A percentile compares a stretch with the other conserved stretches of the same genome.
Conservation (phyloP, 23 tunicate genomes). For the Styela plicata region DNA sequence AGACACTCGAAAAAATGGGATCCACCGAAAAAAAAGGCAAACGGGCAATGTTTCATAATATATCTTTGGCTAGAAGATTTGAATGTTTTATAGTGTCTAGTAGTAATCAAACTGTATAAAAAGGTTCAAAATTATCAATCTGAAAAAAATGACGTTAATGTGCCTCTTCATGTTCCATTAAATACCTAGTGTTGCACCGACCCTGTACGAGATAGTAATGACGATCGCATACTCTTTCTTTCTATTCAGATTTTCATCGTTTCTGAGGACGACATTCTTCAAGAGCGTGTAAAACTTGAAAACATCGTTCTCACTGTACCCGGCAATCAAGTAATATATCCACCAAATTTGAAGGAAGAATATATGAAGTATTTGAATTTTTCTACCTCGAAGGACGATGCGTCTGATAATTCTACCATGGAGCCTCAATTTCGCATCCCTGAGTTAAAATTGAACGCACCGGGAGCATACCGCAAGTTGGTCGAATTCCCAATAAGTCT, state of each 20-base stretch:
- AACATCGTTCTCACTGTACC: constrained; percentile 71
- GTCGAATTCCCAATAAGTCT: constrained; percentile 47
- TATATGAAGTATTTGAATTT: constrained; percentile 31
- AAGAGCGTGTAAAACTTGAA: neutral
- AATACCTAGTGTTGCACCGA: too few relatives aligned
- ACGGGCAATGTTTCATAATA: too few relatives aligned
- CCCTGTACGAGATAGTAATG: too few relatives aligned
- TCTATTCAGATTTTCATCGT: constrained; percentile 31
- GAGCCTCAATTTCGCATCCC: constrained; percentile 41
- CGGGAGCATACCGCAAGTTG: constrained; percentile 56
- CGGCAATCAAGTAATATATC: constrained; percentile 47
- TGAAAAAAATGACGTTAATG: too few relatives aligned
- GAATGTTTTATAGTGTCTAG: too few relatives aligned
- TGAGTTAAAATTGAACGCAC: constrained; percentile 35
- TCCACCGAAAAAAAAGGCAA: too few relatives aligned
- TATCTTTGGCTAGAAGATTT: too few relatives aligned
- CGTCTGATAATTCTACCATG: neutral
- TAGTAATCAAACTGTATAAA: too few relatives aligned
- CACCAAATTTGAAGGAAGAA: constrained; percentile 37
- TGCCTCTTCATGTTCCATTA: too few relatives aligned
- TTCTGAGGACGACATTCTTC: constrained; percentile 33
- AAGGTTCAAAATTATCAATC: too few relatives aligned
- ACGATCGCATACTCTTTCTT: too few relatives aligned
- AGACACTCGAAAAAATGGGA: too few relatives aligned
- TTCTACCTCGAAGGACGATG: neutral